A percentile compares a stretch with the other conserved stretches of the same genome.
phyloP scores from a whole-genome alignment of 2,888 invertebrate species.

The Acheta domesticus region DNA sequence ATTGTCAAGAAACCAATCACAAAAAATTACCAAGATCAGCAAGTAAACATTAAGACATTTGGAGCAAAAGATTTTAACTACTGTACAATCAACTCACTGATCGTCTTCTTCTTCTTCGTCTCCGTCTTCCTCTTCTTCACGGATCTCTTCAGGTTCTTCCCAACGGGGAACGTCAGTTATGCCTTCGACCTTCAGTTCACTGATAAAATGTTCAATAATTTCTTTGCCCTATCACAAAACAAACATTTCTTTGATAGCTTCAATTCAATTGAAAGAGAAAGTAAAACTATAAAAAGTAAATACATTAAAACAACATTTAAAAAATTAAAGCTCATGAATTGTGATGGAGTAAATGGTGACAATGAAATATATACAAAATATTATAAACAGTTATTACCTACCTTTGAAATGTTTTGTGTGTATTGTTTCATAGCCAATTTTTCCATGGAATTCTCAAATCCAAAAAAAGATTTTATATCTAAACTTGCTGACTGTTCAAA shows the following conservation, averaged over 20 bases:
- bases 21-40: not conserved
- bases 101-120: not conserved
- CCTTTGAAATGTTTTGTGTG: conserved; percentile 76
- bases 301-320: not conserved
- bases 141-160: conserved; percentile 47
- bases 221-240: conserved; percentile 72
- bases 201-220: conserved; percentile 86
- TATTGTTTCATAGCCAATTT: conserved; percentile 96
- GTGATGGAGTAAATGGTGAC: too few relatives aligned
- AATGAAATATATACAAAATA: too few relatives aligned
- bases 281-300: not conserved
- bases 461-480: conserved; percentile 93
- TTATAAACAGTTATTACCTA: conserved; percentile 38
- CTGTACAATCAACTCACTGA: not conserved
- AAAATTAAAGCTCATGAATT: too few relatives aligned
- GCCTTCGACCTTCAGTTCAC: conserved; percentile 71
- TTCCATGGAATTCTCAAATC: conserved; percentile 90
- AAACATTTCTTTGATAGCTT: not conserved
- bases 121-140: not conserved
- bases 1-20: not conserved
- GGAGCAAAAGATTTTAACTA: not conserved
- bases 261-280: too few relatives aligned
- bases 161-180: conserved; percentile 64
- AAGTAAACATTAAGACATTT: not conserved
- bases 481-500: conserved; percentile 90